Percentiles rank a stretch among this genome's conserved stretches.
These are phyloP conservation scores for Drosophila aldrichi DNA, from an alignment of 2,888 invertebrate species.

Conservation along the genomic window DNA sequence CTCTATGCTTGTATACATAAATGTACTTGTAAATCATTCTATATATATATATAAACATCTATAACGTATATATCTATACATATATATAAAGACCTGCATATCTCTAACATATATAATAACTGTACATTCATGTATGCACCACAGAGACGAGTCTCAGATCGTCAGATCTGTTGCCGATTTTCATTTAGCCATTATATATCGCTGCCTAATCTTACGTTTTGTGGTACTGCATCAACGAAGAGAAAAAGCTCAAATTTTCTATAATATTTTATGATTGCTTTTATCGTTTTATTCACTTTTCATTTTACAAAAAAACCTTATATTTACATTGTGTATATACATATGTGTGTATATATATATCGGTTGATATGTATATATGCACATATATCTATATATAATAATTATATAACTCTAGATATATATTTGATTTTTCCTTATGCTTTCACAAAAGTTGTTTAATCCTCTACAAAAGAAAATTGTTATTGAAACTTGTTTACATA, in stretches of 20 bases:
- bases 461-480: slow-evolving; percentile 66
- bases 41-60: slow-evolving; percentile 7
- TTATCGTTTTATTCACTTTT: neutral
- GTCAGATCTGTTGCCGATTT: slow-evolving; percentile 26
- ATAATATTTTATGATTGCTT: slow-evolving; percentile 37
- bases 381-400: slow-evolving; percentile 41
- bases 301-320: slow-evolving; percentile 6
- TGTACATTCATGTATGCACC: slow-evolving; percentile 61
- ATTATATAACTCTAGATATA: slow-evolving; percentile 42
- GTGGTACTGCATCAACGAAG: slow-evolving; percentile 84
- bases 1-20: slow-evolving; percentile 36
- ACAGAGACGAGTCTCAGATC: slow-evolving; percentile 23
- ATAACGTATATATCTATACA: neutral
- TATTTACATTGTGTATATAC: slow-evolving; percentile 44
- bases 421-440: slow-evolving; percentile 56
- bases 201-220: slow-evolving; percentile 61
- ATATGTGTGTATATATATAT: slow-evolving; percentile 4
- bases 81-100: slow-evolving; percentile 16
- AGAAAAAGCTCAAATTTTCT: slow-evolving; percentile 76
- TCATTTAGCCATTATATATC: slow-evolving; percentile 28
- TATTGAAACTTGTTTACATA: slow-evolving; percentile 70
- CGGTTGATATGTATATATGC: slow-evolving; percentile 13
- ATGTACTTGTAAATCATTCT: slow-evolving; percentile 29
- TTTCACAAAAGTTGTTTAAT: slow-evolving; percentile 64
- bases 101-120: slow-evolving; percentile 32